These are phyloP conservation scores for Neomonachus schauinslandi DNA, from an alignment of 2,113 vertebrate genomes.

Conservation along the genomic window DNA sequence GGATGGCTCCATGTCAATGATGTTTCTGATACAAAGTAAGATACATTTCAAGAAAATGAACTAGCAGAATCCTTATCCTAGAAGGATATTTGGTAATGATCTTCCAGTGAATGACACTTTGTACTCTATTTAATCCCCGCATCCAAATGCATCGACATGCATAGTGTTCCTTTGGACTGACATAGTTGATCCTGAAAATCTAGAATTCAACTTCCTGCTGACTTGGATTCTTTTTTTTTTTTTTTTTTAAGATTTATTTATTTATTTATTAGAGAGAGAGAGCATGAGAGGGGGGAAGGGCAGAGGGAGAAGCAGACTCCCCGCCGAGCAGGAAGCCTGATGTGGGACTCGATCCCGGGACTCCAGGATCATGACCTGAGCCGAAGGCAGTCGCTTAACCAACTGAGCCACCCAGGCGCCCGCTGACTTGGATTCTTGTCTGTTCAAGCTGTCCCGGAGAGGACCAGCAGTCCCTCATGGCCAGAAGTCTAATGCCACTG, in stretches of 20 bases:
- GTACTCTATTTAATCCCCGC: background rate
- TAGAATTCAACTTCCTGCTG: conserved; percentile 1
- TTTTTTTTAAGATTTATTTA: too few species aligned
- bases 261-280: too few species aligned
- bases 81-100: background rate
- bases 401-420: too few species aligned
- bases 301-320: too few species aligned
- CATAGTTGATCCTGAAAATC: background rate
- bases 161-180: background rate
- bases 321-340: too few species aligned
- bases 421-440: background rate
- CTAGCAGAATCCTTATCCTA: background rate
- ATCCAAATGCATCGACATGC: background rate
- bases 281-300: too few species aligned
- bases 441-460: background rate
- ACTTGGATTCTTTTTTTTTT: background rate
- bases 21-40: background rate
- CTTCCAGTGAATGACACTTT: background rate
- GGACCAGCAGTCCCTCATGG: background rate
- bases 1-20: background rate
- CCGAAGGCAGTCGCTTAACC: too few species aligned
- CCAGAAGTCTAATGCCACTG: conserved; percentile 3
- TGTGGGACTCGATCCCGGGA: too few species aligned
- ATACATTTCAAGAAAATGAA: background rate
- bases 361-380: too few species aligned